Percentiles rank a stretch among this genome's conserved stretches.
Conservation (phyloP, 1,140 invertebrate genomes). For the Lanistes nyassanus region DNA sequence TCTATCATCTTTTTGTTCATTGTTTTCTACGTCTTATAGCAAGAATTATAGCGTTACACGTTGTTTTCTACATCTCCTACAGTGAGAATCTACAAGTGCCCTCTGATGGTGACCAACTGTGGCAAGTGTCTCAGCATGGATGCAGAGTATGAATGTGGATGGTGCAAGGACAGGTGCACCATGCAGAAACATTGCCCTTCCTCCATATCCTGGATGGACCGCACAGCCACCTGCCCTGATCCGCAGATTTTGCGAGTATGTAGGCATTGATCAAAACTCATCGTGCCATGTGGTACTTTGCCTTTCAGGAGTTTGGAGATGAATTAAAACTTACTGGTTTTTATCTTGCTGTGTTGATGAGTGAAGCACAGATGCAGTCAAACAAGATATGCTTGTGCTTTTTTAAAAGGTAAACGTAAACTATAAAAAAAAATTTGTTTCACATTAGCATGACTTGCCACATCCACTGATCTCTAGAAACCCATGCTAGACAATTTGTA, state of each 20-base stretch:
- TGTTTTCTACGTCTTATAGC: not conserved
- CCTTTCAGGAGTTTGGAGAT: too few relatives aligned
- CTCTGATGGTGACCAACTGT: constrained; percentile 62
- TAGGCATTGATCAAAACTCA: constrained; percentile 18
- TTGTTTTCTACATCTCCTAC: too few relatives aligned
- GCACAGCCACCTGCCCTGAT: constrained; percentile 51
- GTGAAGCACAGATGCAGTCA: too few relatives aligned
- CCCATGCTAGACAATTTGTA: not conserved
- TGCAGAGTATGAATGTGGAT: constrained; percentile 62
- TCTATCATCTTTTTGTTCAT: not conserved
- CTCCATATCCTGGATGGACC: constrained; percentile 46
- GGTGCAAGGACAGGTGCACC: constrained; percentile 55
- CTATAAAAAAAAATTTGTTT: too few relatives aligned
- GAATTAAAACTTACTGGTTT: too few relatives aligned
- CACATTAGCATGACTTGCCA: too few relatives aligned
- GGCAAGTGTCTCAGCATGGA: constrained; percentile 62
- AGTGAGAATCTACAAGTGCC: constrained; percentile 64
- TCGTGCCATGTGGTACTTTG: too few relatives aligned
- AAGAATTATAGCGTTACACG: too few relatives aligned
- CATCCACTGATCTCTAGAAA: too few relatives aligned
- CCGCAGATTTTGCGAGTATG: constrained; percentile 59
- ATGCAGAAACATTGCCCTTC: constrained; percentile 48
- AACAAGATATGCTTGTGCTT: too few relatives aligned
- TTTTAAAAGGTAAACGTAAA: too few relatives aligned
- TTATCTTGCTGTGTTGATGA: too few relatives aligned